Base-by-base conservation (phyloP, 2,888 invertebrate species). In the Orchestes rusci region DNA sequence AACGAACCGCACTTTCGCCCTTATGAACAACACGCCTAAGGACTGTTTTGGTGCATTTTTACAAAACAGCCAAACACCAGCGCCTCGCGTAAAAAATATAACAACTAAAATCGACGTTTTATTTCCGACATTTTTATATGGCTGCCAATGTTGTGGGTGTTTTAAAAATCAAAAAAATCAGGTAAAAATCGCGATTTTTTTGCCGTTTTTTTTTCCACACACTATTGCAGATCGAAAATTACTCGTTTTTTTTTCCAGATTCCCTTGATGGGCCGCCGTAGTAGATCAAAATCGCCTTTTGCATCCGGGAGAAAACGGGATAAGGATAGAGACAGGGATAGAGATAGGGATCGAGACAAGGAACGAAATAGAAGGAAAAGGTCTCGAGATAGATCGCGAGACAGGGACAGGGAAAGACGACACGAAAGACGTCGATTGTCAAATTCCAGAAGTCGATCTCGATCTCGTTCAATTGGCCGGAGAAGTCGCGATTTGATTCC, bases 181-280 rank as follows among this genome's bases (percentile, higher is more conserved):
- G 55, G 54, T 54, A 56, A 57, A 57, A 57, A 55, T 45, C 29
- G 16, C 16, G 28, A 45, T 50, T 53, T 36, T 50, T 49, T 43
- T 35, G 3, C 18, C 5, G 30, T 29, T 46, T 48, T 48, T 48
- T 48, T 23, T 7, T 23, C 23, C 23, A 5, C 23, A 5, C 23
- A 23, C 5, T 7, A n/a, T 37, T 45, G 32, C 50, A 46, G 48
- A 45, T 33, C 8, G 55, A 57, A 56, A 49, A 35, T 28, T 10
- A 3, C 16, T 8, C 31, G 31, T 2, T 33, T 45, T 52, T 38
- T 50, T 51, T 45, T 48, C 29, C 33, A 48, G 56, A 35, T 33
- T 31, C 39, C 36, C 12, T 42, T 39, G 49, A 75, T 80, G 79
- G 74, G 73, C 46, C 65, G 73, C 55, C 71, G 74, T 58, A 71